A percentile compares a stretch with the other conserved stretches of the same genome.
phyloP scores from a whole-genome alignment of 2,888 invertebrate genomes.

The Aphidoletes aphidimyza region DNA sequence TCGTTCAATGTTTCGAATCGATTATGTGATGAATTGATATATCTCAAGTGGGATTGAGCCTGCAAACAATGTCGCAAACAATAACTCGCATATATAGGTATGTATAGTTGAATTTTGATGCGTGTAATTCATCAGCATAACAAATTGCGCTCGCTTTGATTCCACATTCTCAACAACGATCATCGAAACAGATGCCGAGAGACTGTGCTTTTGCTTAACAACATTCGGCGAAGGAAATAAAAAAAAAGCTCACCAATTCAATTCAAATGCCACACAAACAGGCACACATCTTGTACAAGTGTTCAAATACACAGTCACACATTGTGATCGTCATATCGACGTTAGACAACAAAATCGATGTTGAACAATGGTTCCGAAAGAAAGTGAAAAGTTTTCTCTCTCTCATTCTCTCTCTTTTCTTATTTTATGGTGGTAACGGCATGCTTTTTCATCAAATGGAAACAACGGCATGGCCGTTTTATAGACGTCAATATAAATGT shows the following conservation, averaged over 20 bases:
- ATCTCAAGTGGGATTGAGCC: not conserved
- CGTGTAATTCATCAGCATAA: not conserved
- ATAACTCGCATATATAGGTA: not conserved
- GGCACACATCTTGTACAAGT: too few species aligned
- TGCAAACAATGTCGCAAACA: not conserved
- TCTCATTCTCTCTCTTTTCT: too few species aligned
- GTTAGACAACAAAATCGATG: not conserved
- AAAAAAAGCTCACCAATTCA: too few species aligned
- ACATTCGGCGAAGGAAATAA: too few species aligned
- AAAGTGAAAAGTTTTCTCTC: not conserved
- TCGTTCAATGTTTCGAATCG: not conserved
- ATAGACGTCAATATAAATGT: constrained; percentile 10
- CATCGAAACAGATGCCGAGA: too few species aligned
- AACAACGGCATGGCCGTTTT: not conserved
- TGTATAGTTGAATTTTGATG: not conserved
- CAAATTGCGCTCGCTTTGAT: not conserved
- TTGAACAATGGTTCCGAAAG: not conserved
- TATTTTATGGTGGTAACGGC: too few species aligned
- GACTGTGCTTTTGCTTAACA: too few species aligned
- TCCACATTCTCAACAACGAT: too few species aligned
- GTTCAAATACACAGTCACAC: too few species aligned
- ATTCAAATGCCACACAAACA: too few species aligned
- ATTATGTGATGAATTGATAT: constrained; percentile 20
- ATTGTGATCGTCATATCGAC: not conserved
- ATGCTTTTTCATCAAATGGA: not conserved